Evolutionary conservation across 2,113 vertebrate genomes (phyloP).

Genomic region (Brachypteracias leptosomus): DNA sequence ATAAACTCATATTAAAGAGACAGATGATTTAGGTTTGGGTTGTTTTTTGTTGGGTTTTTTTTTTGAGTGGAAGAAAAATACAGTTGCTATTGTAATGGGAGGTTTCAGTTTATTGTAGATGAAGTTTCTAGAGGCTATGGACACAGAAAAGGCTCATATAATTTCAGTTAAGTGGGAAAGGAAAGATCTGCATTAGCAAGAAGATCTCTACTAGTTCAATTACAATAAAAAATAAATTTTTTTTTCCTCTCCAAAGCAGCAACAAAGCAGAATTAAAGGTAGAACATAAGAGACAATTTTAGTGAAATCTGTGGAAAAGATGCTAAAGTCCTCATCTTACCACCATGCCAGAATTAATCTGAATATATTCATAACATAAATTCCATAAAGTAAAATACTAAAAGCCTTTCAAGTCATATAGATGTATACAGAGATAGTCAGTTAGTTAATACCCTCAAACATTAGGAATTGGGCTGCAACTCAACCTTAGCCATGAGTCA

Average conservation of each 20-base stretch:
- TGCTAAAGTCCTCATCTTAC: not conserved
- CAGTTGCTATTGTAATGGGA: not conserved
- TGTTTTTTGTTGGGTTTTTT: too few species aligned
- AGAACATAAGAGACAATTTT: not conserved
- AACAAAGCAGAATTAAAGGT: not conserved
- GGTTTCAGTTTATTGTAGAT: not conserved
- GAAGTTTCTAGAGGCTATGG: not conserved
- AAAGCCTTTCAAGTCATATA: not conserved
- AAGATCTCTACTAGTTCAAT: not conserved
- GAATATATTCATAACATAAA: not conserved
- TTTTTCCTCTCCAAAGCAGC: not conserved
- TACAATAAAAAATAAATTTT: not conserved
- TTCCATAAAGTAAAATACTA: not conserved
- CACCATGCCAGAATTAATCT: not conserved
- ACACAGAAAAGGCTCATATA: not conserved
- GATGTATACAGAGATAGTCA: not conserved
- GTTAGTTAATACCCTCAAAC: not conserved
- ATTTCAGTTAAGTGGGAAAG: not conserved
- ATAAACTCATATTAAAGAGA: not conserved
- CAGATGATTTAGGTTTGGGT: not conserved
- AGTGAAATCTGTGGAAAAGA: not conserved
- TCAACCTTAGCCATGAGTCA: not conserved
- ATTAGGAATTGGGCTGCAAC: not conserved
- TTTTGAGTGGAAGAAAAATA: not conserved
- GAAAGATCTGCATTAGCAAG: not conserved